Base-by-base conservation (phyloP, 2,113 vertebrate genomes). In the Acanthisitta chloris region DNA sequence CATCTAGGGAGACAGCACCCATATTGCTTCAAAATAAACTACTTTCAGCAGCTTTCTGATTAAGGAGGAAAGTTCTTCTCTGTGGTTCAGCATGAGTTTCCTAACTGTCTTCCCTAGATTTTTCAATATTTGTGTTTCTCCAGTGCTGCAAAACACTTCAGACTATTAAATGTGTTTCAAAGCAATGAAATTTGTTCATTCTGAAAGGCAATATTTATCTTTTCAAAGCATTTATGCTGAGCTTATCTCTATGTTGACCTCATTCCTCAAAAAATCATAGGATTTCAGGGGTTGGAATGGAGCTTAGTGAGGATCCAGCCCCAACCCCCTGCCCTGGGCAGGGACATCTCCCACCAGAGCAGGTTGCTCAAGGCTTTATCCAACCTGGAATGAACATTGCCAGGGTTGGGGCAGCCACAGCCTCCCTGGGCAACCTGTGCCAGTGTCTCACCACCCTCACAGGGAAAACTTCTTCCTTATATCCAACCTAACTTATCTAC, bases 211-310 rank as follows among this genome's bases (percentile, higher is more conserved):
- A 1, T 8, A 31, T 36, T 62, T 28, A 16, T 18, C 11, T 64
- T 20, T 19, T 43, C 25, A 48, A 51, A 55, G 21, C 54, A 40
- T 19, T 43, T 55, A 14, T 15, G 15, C 18, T 49, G 66, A 84
- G 29, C 10, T 81, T 6, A 38, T 16, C 57, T 1, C 74, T 33
- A 15, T 2, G 0, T 4, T 4, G 51, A 4, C 69, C 49, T n/a
- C n/a, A n/a, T n/a, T n/a, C n/a, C n/a, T n/a, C n/a, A n/a, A n/a
- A n/a, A n/a, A n/a, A n/a, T n/a, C n/a, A n/a, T n/a, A n/a, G n/a
- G n/a, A n/a, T n/a, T n/a, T n/a, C n/a, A n/a, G n/a, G n/a, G n/a
- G n/a, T n/a, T n/a, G n/a, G n/a, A n/a, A n/a, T n/a, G n/a, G n/a
- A n/a, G n/a, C n/a, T n/a, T n/a, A n/a, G n/a, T n/a, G n/a, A n/a